Percentiles rank a stretch among this genome's conserved stretches.
Conservation (phyloP, 1,140 invertebrate species). For the Philotrypesis tridentata region DNA sequence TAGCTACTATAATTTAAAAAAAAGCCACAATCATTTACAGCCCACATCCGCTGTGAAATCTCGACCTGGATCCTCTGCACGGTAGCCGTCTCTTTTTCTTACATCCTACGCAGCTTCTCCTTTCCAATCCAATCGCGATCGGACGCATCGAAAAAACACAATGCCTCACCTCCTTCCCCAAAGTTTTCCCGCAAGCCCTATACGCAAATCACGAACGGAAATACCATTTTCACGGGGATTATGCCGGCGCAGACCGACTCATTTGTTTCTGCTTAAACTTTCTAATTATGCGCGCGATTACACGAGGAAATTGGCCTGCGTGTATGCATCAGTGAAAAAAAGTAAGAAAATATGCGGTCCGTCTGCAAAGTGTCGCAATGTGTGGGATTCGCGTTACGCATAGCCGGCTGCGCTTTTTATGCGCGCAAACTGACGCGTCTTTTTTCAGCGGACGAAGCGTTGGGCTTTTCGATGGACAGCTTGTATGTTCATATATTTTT, state of each 20-base stretch:
- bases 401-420: too few relatives aligned
- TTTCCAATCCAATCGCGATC: background rate
- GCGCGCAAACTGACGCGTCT: too few relatives aligned
- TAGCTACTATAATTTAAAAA: too few relatives aligned
- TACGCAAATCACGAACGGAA: background rate
- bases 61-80: background rate
- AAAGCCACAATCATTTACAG: too few relatives aligned
- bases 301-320: background rate
- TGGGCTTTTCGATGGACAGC: too few relatives aligned
- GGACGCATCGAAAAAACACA: background rate
- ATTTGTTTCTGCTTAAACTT: background rate
- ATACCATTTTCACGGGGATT: background rate
- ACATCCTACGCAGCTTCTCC: background rate
- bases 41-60: background rate
- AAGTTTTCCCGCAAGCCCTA: background rate
- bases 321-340: background rate
- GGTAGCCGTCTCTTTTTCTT: background rate
- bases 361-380: background rate
- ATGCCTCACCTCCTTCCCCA: background rate
- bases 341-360: background rate
- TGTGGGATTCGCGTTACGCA: background rate
- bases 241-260: background rate
- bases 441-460: too few relatives aligned
- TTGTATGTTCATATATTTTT: too few relatives aligned
- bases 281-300: background rate